Base-by-base conservation (phyloP, 2,888 invertebrate species). In the Morpho achilles region DNA sequence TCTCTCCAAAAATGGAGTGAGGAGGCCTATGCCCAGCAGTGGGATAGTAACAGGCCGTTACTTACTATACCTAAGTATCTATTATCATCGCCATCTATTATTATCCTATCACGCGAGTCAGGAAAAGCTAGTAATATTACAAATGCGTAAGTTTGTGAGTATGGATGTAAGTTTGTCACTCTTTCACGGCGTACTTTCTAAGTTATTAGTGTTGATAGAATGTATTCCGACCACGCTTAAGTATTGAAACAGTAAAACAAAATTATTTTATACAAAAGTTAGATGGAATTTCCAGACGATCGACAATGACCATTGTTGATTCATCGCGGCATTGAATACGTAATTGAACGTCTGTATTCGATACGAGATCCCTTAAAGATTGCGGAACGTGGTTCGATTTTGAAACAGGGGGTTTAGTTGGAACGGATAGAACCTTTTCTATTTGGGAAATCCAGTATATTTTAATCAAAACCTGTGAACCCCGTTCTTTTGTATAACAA, bases 301-400 rank as follows among this genome's bases (percentile, higher is more conserved):
- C 61, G 61, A 61, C 68, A 68, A 65, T 66, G 55, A 32, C 49
- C 48, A 56, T 59, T 62, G 57, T 63, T 61, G 56, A 54, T 61
- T 56, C 56, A 60, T 62, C 58, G 58, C 42, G 43, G 58, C 23
- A 53, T 62, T 59, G 62, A 62, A 56, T 58, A 51, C 56, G 46
- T 55, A 59, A 62, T 58, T 60, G 56, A 54, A 60, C 45, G 23
- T 62, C 51, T 57, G 48, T 63, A 56, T 56, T 58, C 59, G 46
- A 52, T 44, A 39, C 23, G 48, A 42, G 56, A 56, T 56, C 53
- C 43, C 46, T 60, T 39, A 39, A 59, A 60, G 59, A 62, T 62
- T 58, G 57, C 10, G 58, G 47, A 44, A 60, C 55, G 60, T 60
- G 60, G 53, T 41, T 50, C 46, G 62, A 44, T 53, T 62, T 50